phyloP scores from a whole-genome alignment of 2,113 vertebrate species.

The Alaudala cheleensis region DNA sequence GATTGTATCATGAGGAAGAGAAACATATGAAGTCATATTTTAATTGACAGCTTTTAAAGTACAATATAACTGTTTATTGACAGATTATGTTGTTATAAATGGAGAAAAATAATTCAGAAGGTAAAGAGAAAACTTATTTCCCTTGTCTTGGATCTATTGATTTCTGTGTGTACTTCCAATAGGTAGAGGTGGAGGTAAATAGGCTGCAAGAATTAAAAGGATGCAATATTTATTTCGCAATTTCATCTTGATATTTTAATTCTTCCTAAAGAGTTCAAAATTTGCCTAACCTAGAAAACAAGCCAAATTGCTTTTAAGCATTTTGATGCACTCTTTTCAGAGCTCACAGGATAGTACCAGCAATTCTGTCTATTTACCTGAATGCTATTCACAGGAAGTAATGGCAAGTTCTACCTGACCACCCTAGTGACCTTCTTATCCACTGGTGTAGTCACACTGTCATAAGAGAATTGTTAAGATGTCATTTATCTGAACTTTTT shows the following conservation, averaged over 20 bases:
- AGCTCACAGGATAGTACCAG: background rate
- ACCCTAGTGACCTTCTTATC: no score
- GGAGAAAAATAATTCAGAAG: background rate
- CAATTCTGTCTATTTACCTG: background rate
- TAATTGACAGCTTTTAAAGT: background rate
- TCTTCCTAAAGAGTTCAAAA: background rate
- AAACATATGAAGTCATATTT: background rate
- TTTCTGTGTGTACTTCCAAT: background rate
- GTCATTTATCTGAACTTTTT: background rate
- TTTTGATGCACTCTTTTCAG: background rate
- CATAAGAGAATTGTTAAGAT: background rate
- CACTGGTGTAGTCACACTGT: no score
- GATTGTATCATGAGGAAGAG: background rate
- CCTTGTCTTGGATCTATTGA: background rate
- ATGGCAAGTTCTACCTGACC: background rate
- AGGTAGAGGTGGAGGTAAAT: background rate
- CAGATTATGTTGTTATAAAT: background rate
- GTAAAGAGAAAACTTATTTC: background rate
- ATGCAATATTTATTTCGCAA: background rate
- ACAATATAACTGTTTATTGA: background rate
- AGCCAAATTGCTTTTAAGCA: background rate
- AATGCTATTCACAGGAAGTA: background rate
- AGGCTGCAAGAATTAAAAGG: background rate
- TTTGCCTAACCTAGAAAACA: background rate
- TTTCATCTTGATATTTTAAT: background rate